Base-by-base conservation (phyloP, 1,140 invertebrate genomes). In the Drosophila auraria region DNA sequence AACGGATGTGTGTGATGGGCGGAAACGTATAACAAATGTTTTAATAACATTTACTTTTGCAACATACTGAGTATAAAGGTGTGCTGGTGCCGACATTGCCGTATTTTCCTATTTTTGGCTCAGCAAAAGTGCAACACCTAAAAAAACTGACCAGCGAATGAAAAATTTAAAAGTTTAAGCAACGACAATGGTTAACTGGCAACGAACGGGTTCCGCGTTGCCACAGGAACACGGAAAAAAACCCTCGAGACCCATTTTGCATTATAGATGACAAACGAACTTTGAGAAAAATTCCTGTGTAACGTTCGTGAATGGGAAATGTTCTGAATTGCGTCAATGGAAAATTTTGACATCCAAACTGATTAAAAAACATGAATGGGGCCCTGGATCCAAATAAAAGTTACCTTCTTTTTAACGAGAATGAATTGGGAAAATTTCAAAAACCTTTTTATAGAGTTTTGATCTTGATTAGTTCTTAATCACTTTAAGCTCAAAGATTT, bases 1-100 rank as follows among this genome's bases (percentile, higher is more conserved):
- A 61, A 47, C 70, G 81, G 76, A 83, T 83, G 63, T 60, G 49
- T 60, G 23, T 60, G 58, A 69, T 76, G 44, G 47, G 59, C 60
- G 59, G 62, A 53, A 72, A 8, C 36, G 15, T 47, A 64, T 82
- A 70, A 86, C 65, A 83, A 82, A 82, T 76, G 50, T 62, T 60
- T 17, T n/a, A 70, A 44, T 56, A 69, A 30, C 42, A 20, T 59
- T 20, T 30, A 15, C 20, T 17, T 17, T 8, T 17, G 17, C 9
- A 30, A 7, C 11, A 6, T 58, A 27, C 8, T 56, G 33, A 11
- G 9, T 36, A 36, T 36, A 4, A 27, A 27, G 44, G 23, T 54
- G 25, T 30, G 42, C 25, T 36, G n/a, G 42, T 25, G 30, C 38
- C 49, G 47, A 53, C 17, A 61, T 8, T 1, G 17, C 9, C 7